These are phyloP conservation scores for Cataglyphis hispanica DNA, from an alignment of 1,140 invertebrate genomes.

Conservation along the genomic window DNA sequence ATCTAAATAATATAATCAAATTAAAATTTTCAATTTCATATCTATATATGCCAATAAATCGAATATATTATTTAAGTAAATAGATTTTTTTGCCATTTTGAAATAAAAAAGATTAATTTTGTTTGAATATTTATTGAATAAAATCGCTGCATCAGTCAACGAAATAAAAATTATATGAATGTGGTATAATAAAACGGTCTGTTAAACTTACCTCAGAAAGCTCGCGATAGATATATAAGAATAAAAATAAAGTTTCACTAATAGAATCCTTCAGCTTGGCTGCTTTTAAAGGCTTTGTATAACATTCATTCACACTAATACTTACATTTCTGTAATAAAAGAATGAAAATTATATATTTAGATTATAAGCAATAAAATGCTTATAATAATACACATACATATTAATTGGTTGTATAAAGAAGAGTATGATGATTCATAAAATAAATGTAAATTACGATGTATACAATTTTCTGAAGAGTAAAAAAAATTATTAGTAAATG, in stretches of 20 bases:
- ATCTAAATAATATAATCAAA: too few species aligned
- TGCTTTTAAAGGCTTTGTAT: slow-evolving; percentile 82
- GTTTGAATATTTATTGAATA: slow-evolving; percentile 15
- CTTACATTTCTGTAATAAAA: slow-evolving; percentile 84
- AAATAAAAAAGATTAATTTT: slow-evolving; percentile 49
- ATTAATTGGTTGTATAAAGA: neutral
- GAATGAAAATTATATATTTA: slow-evolving; percentile 37
- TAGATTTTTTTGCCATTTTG: slow-evolving; percentile 78
- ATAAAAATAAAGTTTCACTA: slow-evolving; percentile 84
- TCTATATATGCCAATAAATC: slow-evolving; percentile 86
- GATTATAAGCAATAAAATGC: neutral
- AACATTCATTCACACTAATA: slow-evolving; percentile 81
- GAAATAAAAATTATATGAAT: slow-evolving; percentile 23
- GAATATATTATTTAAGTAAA: slow-evolving; percentile 85
- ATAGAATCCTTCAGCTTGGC: slow-evolving; percentile 84
- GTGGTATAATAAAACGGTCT: neutral
- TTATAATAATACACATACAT: neutral
- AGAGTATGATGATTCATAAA: neutral
- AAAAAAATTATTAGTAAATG: neutral
- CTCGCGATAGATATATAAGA: slow-evolving; percentile 83
- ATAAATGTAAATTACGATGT: slow-evolving; percentile 6
- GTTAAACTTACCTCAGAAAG: slow-evolving; percentile 81
- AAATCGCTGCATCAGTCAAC: neutral
- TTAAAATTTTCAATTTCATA: slow-evolving; percentile 85
- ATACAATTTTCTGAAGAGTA: neutral